Conservation (phyloP, 2,797 vertebrate species). For the Amblyraja radiata region DNA sequence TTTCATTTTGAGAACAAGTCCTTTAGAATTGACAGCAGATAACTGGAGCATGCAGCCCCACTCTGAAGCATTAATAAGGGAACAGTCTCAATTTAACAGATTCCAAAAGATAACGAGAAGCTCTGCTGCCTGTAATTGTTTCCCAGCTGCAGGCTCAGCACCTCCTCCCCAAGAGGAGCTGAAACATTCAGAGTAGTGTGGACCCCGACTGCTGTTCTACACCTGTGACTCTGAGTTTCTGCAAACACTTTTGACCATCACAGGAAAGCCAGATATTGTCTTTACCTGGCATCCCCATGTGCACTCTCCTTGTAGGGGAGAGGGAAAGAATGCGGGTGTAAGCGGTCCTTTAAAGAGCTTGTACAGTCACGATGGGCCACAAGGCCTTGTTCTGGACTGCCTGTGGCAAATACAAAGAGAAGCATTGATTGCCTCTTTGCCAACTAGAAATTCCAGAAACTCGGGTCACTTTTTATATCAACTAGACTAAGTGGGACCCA, state of each 20-base stretch:
- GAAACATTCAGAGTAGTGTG: neutral
- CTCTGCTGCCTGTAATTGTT: neutral
- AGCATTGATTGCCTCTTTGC: neutral
- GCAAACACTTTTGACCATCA: neutral
- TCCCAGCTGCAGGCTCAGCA: neutral
- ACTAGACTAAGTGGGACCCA: too few species aligned
- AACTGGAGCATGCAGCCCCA: slow-evolving; percentile 7
- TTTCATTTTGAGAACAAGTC: slow-evolving; percentile 41
- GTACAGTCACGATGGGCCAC: neutral
- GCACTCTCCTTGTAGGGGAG: neutral
- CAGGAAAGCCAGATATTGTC: neutral
- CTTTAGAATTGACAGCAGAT: slow-evolving; percentile 23
- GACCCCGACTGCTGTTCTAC: neutral
- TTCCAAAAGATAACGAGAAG: neutral
- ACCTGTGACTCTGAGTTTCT: neutral
- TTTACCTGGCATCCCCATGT: neutral
- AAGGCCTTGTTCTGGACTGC: neutral
- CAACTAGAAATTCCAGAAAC: neutral
- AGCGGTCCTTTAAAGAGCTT: neutral
- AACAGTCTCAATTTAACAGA: neutral
- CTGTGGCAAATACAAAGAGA: neutral
- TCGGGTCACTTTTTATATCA: neutral
- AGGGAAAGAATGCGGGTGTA: neutral
- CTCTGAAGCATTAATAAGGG: neutral
- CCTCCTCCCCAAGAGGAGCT: neutral